Conservation (phyloP, 2,113 vertebrate species). For the Aphelocoma coerulescens region DNA sequence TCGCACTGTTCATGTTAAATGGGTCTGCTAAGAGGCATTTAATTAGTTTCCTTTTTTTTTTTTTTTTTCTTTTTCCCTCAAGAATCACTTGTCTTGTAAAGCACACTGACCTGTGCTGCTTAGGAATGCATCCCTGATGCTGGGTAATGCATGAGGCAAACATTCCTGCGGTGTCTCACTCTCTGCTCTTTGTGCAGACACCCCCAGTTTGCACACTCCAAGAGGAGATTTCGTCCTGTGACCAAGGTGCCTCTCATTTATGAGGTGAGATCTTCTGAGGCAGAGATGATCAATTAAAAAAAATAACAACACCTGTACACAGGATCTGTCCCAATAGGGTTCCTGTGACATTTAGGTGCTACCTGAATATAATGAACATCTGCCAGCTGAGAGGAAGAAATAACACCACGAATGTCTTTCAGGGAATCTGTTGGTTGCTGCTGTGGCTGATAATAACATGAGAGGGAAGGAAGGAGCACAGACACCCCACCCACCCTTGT, state of each 20-base stretch:
- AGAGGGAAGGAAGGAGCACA: background rate
- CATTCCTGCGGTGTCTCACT: background rate
- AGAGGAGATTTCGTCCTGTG: background rate
- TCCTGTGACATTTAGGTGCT: background rate
- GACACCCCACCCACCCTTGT: too few relatives aligned
- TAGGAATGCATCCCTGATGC: background rate
- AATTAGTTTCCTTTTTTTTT: background rate
- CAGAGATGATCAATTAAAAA: background rate
- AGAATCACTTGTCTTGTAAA: background rate
- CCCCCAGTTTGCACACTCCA: too few relatives aligned
- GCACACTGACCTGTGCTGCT: background rate
- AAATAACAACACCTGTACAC: too few relatives aligned
- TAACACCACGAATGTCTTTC: accelerated
- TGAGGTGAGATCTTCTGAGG: background rate
- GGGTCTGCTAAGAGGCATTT: background rate
- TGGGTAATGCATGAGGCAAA: background rate
- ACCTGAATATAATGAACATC: background rate
- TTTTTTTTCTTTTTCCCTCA: background rate
- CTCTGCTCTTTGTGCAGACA: background rate
- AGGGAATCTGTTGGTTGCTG: background rate
- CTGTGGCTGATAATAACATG: background rate
- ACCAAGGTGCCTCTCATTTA: background rate
- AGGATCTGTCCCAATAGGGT: background rate
- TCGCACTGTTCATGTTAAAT: background rate
- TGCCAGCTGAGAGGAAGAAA: background rate